Conservation (phyloP, 2,113 vertebrate genomes). For the Trematocara zebra region DNA sequence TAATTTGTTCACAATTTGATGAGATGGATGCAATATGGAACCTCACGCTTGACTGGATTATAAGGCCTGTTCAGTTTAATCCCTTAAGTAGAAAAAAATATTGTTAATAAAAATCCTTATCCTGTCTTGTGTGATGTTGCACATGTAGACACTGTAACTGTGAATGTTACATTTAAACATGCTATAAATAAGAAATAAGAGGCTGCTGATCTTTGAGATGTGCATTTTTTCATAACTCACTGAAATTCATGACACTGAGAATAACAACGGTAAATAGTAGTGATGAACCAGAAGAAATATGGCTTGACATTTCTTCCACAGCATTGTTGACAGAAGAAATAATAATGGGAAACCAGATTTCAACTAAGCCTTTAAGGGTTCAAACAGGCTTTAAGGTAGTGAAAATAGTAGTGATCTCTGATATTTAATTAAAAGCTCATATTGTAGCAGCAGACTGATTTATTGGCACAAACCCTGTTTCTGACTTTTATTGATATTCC, state of each 20-base stretch:
- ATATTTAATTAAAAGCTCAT: neutral
- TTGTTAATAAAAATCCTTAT: neutral
- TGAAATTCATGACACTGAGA: slow-evolving; percentile 29
- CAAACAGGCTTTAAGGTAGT: neutral
- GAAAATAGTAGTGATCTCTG: neutral
- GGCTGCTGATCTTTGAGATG: neutral
- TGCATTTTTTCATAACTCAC: neutral
- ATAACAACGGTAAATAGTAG: neutral
- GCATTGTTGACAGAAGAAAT: neutral
- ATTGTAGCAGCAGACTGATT: neutral
- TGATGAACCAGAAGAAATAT: neutral
- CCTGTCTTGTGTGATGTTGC: neutral
- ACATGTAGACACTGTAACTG: neutral
- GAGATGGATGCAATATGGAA: neutral
- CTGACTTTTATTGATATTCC: slow-evolving; percentile 26
- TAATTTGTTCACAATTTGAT: slow-evolving; percentile 1
- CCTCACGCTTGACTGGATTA: slow-evolving; percentile 4
- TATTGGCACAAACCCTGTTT: neutral
- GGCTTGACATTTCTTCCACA: neutral
- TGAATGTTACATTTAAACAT: neutral
- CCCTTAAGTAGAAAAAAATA: neutral
- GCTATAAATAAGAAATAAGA: neutral
- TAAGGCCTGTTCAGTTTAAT: neutral
- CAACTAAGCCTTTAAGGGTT: neutral
- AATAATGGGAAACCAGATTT: neutral